Conservation (phyloP, 1,140 invertebrate genomes). For the Aphaenogaster floridana region DNA sequence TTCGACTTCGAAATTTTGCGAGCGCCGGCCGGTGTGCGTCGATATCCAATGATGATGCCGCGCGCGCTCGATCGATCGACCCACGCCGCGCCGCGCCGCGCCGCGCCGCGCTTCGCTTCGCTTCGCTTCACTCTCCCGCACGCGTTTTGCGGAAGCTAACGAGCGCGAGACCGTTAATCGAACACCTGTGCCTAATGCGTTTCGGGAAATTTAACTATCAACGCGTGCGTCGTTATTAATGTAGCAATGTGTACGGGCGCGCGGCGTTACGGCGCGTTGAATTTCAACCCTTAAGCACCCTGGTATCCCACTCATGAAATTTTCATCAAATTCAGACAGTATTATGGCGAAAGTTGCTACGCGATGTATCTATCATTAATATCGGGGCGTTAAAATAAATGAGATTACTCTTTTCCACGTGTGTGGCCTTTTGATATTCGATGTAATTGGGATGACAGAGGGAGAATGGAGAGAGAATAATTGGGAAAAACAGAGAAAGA, state of each 20-base stretch:
- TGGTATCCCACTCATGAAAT: neutral
- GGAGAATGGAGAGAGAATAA: neutral
- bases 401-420: constrained; percentile 34
- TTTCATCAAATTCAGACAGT: neutral
- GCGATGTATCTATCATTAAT: neutral
- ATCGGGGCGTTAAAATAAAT: constrained; percentile 14
- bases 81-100: neutral
- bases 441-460: neutral
- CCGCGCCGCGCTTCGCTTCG: neutral
- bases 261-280: neutral
- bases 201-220: constrained; percentile 32
- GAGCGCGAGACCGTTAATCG: constrained; percentile 35
- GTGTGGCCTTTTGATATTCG: constrained; percentile 34
- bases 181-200: constrained; percentile 34
- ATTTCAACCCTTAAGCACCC: constrained; percentile 22
- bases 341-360: neutral
- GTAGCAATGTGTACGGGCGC: neutral
- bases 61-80: constrained; percentile 68
- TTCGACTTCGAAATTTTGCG: constrained; percentile 71
- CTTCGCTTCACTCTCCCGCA: neutral
- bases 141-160: constrained; percentile 16
- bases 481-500: neutral
- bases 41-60: constrained; percentile 63
- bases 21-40: constrained; percentile 54
- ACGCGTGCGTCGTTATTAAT: constrained; percentile 1